Evolutionary conservation across 2,797 vertebrate species (phyloP).

Genomic region (Microtus obscurus): DNA sequence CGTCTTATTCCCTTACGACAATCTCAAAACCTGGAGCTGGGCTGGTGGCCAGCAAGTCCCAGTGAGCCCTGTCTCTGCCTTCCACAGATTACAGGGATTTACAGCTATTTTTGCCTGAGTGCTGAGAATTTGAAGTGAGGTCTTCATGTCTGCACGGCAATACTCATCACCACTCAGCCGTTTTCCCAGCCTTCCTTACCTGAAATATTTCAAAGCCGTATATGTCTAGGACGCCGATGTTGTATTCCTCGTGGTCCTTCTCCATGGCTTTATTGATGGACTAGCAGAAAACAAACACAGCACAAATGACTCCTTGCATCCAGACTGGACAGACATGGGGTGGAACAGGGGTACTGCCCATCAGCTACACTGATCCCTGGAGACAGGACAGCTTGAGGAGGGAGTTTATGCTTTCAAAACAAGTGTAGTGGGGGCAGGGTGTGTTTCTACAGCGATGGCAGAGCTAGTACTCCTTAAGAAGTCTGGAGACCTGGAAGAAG

Average conservation of each 20-base stretch:
- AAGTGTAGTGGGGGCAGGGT: not conserved
- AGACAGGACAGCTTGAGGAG: not conserved
- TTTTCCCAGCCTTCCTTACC: constrained; percentile 86
- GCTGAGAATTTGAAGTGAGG: not conserved
- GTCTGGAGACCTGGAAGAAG: constrained; percentile 47
- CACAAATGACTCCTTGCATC: not conserved
- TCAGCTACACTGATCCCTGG: not conserved
- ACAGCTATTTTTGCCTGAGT: not conserved
- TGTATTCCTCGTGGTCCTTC: constrained; percentile 96
- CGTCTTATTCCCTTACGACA: not conserved
- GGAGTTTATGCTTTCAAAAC: not conserved
- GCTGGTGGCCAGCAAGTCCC: not conserved
- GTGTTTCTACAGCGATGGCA: not conserved
- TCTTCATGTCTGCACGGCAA: not conserved
- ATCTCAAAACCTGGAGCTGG: not conserved
- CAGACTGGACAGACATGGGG: not conserved
- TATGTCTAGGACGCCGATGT: constrained; percentile 97
- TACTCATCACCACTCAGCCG: not conserved
- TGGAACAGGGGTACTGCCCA: accelerated
- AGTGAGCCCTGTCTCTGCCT: not conserved
- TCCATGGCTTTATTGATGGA: constrained; percentile 99
- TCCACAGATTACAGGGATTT: no score
- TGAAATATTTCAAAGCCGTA: constrained; percentile 99
- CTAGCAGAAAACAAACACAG: constrained; percentile 84
- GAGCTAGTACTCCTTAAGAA: constrained; percentile 27